Percentiles rank a stretch among this genome's conserved stretches.
Evolutionary conservation across 2,888 invertebrate genomes (phyloP).

Genomic region (Tenthredo livida): DNA sequence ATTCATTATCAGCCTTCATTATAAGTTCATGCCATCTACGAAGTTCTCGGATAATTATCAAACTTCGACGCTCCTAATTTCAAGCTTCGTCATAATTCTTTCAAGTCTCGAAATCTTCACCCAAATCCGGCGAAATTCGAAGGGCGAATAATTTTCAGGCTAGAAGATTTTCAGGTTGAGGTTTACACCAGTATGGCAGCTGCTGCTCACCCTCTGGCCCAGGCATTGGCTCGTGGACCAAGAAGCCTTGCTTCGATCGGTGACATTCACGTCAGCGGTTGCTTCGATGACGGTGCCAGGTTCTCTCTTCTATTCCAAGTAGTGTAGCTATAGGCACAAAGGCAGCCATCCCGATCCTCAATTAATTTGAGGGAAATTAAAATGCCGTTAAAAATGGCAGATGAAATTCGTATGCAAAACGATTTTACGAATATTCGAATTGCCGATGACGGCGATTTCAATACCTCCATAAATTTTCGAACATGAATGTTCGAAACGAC

Average conservation of each 20-base stretch:
- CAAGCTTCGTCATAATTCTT: background rate
- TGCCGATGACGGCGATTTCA: background rate
- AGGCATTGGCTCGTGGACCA: conserved; percentile 33
- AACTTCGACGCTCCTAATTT: background rate
- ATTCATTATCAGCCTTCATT: background rate
- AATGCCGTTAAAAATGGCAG: background rate
- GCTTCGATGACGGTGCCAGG: conserved; percentile 24
- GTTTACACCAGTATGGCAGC: background rate
- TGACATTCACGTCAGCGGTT: conserved; percentile 36
- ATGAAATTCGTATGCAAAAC: background rate
- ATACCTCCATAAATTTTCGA: background rate
- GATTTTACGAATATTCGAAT: background rate
- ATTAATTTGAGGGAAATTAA: background rate
- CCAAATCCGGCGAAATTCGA: conserved; percentile 1
- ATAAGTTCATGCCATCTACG: background rate
- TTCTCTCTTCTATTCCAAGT: conserved; percentile 13
- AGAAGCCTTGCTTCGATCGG: conserved; percentile 32
- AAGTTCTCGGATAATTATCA: background rate
- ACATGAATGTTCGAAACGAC: background rate
- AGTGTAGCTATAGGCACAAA: background rate
- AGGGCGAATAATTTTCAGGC: conserved; percentile 31
- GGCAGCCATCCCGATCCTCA: background rate
- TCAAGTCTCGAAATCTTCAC: background rate
- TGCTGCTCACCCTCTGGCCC: conserved; percentile 37
- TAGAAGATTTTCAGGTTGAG: conserved; percentile 44